phyloP scores from a whole-genome alignment of 2,797 vertebrate genomes.

The Eidolon dupreanum region DNA sequence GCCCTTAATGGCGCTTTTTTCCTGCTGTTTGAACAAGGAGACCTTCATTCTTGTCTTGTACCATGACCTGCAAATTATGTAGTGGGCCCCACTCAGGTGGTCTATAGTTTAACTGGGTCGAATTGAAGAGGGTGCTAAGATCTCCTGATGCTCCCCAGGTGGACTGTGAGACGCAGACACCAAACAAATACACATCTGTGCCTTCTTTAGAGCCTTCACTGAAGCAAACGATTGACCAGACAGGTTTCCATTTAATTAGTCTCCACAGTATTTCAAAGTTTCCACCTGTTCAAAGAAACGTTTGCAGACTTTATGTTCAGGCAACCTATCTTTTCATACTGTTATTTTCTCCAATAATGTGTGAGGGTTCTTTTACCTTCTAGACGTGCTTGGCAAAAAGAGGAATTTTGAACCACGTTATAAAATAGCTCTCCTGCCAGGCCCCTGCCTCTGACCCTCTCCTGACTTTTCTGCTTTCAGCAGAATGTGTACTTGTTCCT shows the following conservation, averaged over 20 bases:
- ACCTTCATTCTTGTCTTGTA: neutral
- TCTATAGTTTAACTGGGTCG: neutral
- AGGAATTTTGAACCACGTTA: neutral
- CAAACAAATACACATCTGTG: neutral
- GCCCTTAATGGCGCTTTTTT: neutral
- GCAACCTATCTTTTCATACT: slow-evolving; percentile 12
- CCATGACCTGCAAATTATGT: neutral
- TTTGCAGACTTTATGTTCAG: neutral
- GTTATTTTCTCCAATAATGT: neutral
- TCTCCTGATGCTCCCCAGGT: neutral
- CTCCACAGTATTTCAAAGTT: neutral
- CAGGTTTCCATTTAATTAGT: neutral
- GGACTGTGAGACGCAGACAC: neutral
- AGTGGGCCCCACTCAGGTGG: neutral
- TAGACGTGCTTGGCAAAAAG: neutral
- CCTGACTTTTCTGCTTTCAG: neutral
- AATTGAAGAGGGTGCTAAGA: neutral
- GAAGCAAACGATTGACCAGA: neutral
- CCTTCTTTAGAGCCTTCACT: neutral
- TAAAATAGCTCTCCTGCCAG: neutral
- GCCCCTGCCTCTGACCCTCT: neutral
- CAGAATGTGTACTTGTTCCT: neutral
- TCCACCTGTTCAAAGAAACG: neutral
- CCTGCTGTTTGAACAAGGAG: neutral
- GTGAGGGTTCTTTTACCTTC: neutral